Percentiles rank a stretch among this genome's conserved stretches.
Evolutionary conservation across 2,113 vertebrate species (phyloP).

Genomic region (Ophiodon elongatus): DNA sequence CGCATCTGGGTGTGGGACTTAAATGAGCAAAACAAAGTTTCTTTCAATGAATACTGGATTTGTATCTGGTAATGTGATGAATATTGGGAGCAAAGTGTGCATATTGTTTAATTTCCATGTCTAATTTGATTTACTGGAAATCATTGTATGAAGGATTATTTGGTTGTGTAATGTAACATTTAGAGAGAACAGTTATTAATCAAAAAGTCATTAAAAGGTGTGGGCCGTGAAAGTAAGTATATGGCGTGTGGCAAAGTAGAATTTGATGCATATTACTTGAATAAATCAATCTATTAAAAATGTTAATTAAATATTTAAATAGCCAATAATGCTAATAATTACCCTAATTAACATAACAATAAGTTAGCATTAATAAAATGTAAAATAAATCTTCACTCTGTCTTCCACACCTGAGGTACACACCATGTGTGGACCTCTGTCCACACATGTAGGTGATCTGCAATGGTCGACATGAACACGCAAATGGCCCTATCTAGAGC

Average conservation of each 20-base stretch:
- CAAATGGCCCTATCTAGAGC: too few species aligned
- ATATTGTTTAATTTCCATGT: background rate
- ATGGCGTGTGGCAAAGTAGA: background rate
- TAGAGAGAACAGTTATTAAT: background rate
- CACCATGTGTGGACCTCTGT: too few species aligned
- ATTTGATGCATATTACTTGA: background rate
- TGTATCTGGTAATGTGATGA: background rate
- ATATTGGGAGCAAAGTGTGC: background rate
- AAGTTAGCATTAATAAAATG: background rate
- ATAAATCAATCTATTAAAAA: background rate
- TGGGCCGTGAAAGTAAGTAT: background rate
- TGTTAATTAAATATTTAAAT: background rate
- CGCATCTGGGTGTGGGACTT: background rate
- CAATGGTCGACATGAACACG: too few species aligned
- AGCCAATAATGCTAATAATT: background rate
- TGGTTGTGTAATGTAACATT: background rate
- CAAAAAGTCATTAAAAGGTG: background rate
- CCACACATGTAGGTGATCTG: too few species aligned
- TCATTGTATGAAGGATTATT: background rate
- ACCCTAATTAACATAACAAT: background rate
- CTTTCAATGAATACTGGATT: background rate
- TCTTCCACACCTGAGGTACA: background rate
- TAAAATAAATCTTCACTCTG: background rate
- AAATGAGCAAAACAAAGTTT: background rate
- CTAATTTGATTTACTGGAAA: background rate